Evolutionary conservation across 2,113 vertebrate species (phyloP).

Genomic region (Rhadina sibilatrix): DNA sequence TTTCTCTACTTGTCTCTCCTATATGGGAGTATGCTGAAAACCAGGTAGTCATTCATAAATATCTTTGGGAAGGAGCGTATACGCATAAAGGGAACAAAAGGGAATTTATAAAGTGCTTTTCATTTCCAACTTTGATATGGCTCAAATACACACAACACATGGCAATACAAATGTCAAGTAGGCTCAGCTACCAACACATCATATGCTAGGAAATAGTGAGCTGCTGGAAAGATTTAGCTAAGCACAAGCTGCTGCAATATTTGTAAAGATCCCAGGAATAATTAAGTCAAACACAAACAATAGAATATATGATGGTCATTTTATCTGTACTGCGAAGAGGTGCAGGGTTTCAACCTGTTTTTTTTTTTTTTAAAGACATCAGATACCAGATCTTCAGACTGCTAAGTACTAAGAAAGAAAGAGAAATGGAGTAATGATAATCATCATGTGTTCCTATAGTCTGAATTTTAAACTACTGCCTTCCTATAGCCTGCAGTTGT

Average conservation of each 20-base stretch:
- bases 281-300: not conserved
- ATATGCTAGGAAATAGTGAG: not conserved
- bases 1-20: not conserved
- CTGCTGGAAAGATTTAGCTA: not conserved
- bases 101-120: not conserved
- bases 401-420: not conserved
- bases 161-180: not conserved
- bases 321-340: not conserved
- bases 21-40: not conserved
- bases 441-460: not conserved
- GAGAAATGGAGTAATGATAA: not conserved
- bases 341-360: not conserved
- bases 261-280: not conserved
- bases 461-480: not conserved
- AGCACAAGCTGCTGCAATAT: not conserved
- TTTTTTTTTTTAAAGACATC: not conserved
- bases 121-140: not conserved
- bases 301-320: not conserved
- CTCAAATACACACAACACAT: not conserved
- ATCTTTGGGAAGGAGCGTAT: not conserved
- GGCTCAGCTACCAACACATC: not conserved
- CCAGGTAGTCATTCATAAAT: not conserved
- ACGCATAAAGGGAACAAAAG: not conserved
- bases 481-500: not conserved
- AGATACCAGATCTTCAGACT: not conserved